A percentile compares a stretch with the other conserved stretches of the same genome.
phyloP scores from a whole-genome alignment of 2,797 vertebrate genomes.

The Morelia viridis region DNA sequence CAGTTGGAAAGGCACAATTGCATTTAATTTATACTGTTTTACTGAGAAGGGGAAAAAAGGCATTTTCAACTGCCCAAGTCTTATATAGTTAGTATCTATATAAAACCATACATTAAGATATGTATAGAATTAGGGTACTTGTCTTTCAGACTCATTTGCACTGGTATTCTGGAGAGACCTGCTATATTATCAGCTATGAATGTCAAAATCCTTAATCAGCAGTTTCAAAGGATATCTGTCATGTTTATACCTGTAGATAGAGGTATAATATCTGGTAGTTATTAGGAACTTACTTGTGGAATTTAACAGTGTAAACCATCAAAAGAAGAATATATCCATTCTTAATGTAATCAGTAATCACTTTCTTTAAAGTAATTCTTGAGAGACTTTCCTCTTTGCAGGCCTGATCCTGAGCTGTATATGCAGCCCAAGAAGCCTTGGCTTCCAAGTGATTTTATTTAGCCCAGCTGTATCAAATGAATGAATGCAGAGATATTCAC shows the following conservation, averaged over 20 bases:
- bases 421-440: not conserved
- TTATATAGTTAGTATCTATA: not conserved
- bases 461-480: constrained; percentile 8
- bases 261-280: not conserved
- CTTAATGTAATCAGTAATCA: not conserved
- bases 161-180: not conserved
- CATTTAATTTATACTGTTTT: not conserved
- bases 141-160: not conserved
- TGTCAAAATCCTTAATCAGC: not conserved
- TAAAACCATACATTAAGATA: not conserved
- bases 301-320: not conserved
- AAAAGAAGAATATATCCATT: not conserved
- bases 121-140: not conserved
- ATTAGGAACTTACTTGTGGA: not conserved
- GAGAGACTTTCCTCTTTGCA: constrained; percentile 26
- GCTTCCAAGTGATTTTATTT: constrained; percentile 28
- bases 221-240: not conserved
- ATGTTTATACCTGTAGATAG: not conserved
- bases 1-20: not conserved
- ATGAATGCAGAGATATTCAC: constrained; percentile 17
- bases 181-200: not conserved
- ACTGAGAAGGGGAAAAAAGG: not conserved
- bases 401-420: constrained; percentile 15
- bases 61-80: not conserved
- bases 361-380: constrained; percentile 1